Percentiles rank a stretch among this genome's conserved stretches.
phyloP scores from a whole-genome alignment of 2,888 invertebrate genomes.

The Ochropleura plecta region DNA sequence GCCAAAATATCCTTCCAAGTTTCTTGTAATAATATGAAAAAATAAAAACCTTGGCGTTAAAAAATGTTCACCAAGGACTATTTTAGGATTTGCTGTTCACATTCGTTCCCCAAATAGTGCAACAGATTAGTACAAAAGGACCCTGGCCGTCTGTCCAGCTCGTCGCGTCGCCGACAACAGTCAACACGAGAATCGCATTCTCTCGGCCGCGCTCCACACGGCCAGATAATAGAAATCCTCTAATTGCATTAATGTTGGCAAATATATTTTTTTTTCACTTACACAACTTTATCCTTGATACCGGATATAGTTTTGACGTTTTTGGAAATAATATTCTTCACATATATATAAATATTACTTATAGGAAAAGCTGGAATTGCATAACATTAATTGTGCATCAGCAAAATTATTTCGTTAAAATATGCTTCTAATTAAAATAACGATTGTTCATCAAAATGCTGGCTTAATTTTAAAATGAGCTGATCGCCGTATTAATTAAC shows the following conservation, averaged over 20 bases:
- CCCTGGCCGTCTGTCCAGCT: background rate
- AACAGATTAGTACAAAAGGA: background rate
- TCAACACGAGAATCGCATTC: conserved; percentile 43
- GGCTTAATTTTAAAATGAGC: conserved; percentile 32
- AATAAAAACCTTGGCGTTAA: background rate
- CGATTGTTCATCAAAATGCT: background rate
- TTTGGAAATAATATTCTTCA: background rate
- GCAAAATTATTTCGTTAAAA: background rate
- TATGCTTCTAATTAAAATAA: conserved; percentile 32
- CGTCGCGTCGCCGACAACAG: background rate
- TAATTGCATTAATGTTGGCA: conserved; percentile 33
- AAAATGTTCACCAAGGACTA: background rate
- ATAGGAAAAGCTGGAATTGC: background rate
- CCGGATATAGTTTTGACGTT: background rate
- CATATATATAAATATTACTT: background rate
- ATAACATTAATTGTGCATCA: background rate
- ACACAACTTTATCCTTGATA: background rate
- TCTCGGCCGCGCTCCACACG: background rate
- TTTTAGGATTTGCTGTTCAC: background rate
- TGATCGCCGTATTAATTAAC: conserved; percentile 42
- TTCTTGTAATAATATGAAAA: background rate
- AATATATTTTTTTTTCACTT: conserved; percentile 27
- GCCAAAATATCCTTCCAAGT: background rate
- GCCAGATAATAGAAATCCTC: background rate
- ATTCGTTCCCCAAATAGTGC: conserved; percentile 13